Conservation (phyloP, 2,113 vertebrate genomes). For the Nycticryphes semicollaris region DNA sequence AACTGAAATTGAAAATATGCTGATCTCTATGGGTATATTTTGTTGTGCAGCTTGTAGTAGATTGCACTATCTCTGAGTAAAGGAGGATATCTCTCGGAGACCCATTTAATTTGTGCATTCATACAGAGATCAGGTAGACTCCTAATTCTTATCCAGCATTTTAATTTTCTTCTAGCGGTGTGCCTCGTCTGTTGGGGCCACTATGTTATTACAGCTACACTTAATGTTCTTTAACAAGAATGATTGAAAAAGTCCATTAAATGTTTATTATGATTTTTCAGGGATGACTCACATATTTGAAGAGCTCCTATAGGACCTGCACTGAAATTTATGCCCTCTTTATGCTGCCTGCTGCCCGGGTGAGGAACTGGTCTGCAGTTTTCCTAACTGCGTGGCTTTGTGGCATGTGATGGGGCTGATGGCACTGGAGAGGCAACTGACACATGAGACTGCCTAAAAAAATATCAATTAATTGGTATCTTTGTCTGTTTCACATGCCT, state of each 20-base stretch:
- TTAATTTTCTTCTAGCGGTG: background rate
- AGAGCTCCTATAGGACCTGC: background rate
- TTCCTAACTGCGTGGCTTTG: accelerated
- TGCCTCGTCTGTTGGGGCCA: background rate
- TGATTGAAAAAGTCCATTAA: background rate
- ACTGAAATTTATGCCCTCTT: background rate
- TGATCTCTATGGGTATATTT: accelerated
- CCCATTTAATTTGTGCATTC: background rate
- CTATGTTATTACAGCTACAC: background rate
- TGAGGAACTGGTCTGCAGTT: background rate
- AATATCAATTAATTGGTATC: background rate
- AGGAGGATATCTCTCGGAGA: background rate
- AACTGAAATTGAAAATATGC: background rate
- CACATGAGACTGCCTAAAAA: background rate
- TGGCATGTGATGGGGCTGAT: background rate
- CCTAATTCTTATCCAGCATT: background rate
- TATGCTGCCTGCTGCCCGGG: background rate
- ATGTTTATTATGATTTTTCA: background rate
- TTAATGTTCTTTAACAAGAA: background rate
- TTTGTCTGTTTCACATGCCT: background rate
- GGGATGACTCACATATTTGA: background rate
- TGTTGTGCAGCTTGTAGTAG: background rate
- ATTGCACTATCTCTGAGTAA: background rate
- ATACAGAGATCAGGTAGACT: background rate
- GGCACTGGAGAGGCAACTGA: background rate